Evolutionary conservation across 1,140 invertebrate species (phyloP), one percentile per base, ranked within the genome.

Genomic region (Scaptomyza hsui): DNA sequence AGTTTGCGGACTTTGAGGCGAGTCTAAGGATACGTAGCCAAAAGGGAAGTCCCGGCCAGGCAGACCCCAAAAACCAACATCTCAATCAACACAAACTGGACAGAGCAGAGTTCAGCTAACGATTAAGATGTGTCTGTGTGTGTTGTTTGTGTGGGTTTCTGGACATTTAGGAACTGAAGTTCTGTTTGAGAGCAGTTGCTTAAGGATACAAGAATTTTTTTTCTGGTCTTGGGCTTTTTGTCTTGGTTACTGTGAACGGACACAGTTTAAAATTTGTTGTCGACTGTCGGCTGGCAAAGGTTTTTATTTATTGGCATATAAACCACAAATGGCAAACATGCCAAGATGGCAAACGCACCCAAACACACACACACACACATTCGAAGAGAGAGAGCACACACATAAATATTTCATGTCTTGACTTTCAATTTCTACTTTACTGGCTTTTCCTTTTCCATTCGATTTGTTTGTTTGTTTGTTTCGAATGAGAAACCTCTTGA

Each of bases 261-360:
- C 60, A 79, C 64, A 77, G 75, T 83, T 83, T 83, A 75, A 83
- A 83, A 83, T 82, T 62, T 82, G 78, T 62, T 71, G 53, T 62
- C 42, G 67, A 70, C 59, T 59, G 68, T n/a, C n/a, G n/a, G n/a
- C 37, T 55, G 80, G 72, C 68, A 83, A 83, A 85, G 80, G 80
- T 83, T 83, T 83, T 83, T 83, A 83, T 83, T 83, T 83, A 83
- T 83, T 85, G 80, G 80, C 80, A 85, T 85, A 85, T 83, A 83
- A 83, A 85, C 80, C 80, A 85, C 80, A 83, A 85, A 83, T 83
- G 74, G 75, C 80, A 83, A 83, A 83, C 75, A 85, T 75, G 80
- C 75, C 80, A 75, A 75, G 65, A 75, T 49, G 61, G 74, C 65
- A 75, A 75, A 64, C 64, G 64, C 74, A 78, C 74, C 78, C 78